A percentile compares a stretch with the other conserved stretches of the same genome.
Evolutionary conservation across 2,888 invertebrate species (phyloP).

Genomic region (Agonopterix heracliana): DNA sequence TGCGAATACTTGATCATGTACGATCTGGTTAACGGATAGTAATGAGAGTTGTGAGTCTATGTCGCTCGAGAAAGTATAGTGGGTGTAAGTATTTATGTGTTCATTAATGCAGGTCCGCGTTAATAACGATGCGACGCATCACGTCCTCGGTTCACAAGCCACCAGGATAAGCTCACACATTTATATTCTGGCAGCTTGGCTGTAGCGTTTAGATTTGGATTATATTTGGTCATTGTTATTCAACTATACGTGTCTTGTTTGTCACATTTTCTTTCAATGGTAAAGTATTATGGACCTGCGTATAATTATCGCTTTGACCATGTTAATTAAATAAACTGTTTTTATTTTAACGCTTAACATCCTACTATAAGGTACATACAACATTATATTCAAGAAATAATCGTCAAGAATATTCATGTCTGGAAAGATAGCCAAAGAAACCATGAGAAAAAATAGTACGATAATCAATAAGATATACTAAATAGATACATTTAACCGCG

Average conservation of each 20-base stretch:
- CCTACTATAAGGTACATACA: no score
- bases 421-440: no score
- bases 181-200: constrained; percentile 65
- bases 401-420: no score
- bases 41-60: constrained; percentile 20
- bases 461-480: constrained; percentile 14
- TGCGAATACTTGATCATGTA: constrained; percentile 40
- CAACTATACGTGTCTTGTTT: constrained; percentile 51
- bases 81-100: constrained; percentile 50
- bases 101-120: constrained; percentile 66
- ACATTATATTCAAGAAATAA: no score
- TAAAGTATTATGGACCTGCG: constrained; percentile 43
- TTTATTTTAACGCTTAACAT: no score
- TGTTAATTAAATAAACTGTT: no score
- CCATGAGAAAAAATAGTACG: background rate
- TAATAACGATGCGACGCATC: constrained; percentile 68
- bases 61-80: constrained; percentile 45
- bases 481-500: constrained; percentile 30
- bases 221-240: constrained; percentile 70
- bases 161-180: constrained; percentile 49
- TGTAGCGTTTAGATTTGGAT: constrained; percentile 72
- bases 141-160: constrained; percentile 73
- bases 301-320: background rate
- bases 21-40: constrained; percentile 25
- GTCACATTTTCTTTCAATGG: constrained; percentile 58